Evolutionary conservation across 2,888 invertebrate genomes (phyloP).

Genomic region (Timema cristinae): DNA sequence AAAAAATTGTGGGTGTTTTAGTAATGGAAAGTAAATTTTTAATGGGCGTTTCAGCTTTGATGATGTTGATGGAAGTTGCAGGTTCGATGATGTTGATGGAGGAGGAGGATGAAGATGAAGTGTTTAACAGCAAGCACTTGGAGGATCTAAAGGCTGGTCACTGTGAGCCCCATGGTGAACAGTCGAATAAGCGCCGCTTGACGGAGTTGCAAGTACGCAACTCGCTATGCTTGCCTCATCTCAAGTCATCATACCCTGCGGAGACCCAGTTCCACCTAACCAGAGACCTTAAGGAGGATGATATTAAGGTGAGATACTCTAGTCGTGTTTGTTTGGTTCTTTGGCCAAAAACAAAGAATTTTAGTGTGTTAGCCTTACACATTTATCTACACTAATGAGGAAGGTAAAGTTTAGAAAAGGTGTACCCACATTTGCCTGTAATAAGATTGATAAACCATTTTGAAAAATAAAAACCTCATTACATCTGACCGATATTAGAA

Average conservation of each 20-base stretch:
- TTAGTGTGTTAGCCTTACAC: conserved; percentile 24
- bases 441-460: too few species aligned
- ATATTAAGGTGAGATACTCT: conserved; percentile 55
- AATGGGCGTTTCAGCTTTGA: too few species aligned
- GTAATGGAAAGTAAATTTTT: too few species aligned
- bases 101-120: conserved; percentile 81
- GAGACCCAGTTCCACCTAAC: conserved; percentile 67
- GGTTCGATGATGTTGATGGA: neutral
- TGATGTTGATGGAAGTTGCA: neutral
- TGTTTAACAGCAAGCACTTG: conserved; percentile 77
- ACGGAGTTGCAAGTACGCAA: conserved; percentile 75
- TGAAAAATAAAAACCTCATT: too few species aligned
- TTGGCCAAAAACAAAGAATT: conserved; percentile 16
- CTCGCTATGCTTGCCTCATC: conserved; percentile 77
- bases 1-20: too few species aligned
- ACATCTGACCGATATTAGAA: too few species aligned
- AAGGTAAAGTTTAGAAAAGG: too few species aligned
- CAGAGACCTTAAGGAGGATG: conserved; percentile 56
- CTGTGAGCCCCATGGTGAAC: conserved; percentile 39
- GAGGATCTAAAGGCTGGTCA: conserved; percentile 56
- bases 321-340: conserved; percentile 1
- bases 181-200: conserved; percentile 42
- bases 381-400: too few species aligned
- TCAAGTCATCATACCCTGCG: conserved; percentile 79
- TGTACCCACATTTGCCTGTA: too few species aligned